phyloP scores from a whole-genome alignment of 2,888 invertebrate species.

The Scelioninae gen. 1 region DNA sequence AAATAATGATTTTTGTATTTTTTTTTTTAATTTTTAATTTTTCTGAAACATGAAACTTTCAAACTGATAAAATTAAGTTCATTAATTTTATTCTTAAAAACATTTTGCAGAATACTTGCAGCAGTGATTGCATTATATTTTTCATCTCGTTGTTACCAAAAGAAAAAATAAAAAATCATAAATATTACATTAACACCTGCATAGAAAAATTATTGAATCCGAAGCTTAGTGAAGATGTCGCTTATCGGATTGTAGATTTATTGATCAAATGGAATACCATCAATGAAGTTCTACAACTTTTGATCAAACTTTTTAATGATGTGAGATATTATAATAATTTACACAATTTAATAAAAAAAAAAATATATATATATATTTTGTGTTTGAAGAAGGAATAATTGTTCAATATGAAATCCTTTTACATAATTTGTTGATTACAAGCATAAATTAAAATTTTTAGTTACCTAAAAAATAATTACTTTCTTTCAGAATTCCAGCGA shows the following conservation, averaged over 20 bases:
- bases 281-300: conserved; percentile 51
- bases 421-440: too few relatives aligned
- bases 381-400: too few relatives aligned
- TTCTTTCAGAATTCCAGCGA: conserved; percentile 11
- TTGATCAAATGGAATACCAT: conserved; percentile 73
- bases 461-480: not conserved
- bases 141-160: conserved; percentile 71
- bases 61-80: too few relatives aligned
- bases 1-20: too few relatives aligned
- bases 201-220: conserved; percentile 52
- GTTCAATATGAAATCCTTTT: too few relatives aligned
- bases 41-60: too few relatives aligned
- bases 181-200: conserved; percentile 41
- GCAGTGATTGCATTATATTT: conserved; percentile 69
- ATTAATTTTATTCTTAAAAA: conserved; percentile 12
- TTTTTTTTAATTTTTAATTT: too few relatives aligned
- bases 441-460: too few relatives aligned
- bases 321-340: conserved; percentile 13
- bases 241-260: conserved; percentile 67
- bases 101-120: conserved; percentile 64
- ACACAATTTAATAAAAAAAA: too few relatives aligned
- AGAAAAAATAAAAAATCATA: conserved; percentile 32
- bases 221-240: conserved; percentile 46
- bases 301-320: conserved; percentile 23
- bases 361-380: too few relatives aligned